Base-by-base conservation (phyloP, 2,888 invertebrate genomes). In the Amblyjoppa proteus region DNA sequence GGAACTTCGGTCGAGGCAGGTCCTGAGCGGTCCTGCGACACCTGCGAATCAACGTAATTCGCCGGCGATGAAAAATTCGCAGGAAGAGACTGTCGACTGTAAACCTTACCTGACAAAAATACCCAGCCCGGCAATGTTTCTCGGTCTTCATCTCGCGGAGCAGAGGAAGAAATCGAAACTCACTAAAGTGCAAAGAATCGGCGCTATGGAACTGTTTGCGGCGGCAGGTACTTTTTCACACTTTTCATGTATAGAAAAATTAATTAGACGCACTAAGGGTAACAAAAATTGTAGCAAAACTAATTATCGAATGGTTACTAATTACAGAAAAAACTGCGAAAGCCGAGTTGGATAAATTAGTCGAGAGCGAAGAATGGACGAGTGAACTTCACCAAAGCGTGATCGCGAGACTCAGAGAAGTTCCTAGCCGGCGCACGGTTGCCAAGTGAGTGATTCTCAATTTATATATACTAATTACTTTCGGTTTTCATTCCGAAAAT, bases 321-420 rank as follows among this genome's bases (percentile, higher is more conserved):
- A 53, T 90, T 90, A 83, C 81, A 92, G 93, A 91, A 68, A 87
- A 85, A 66, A 89, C 88, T 51, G 88, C 91, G n/a, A 82, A 83
- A 45, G 77, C 77, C 13, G 90, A 93, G 77, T 34, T 94, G n/a
- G 38, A 71, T 2, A 83, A 70, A 71, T 71, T 94, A 7, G 69
- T 89, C 4, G 71, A 90, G 1, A 87, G 79, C 56, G 80, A 87
- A 56, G 80, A 88, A 13, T 94, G 93, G 93, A 80, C 90, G 2
- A 87, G 20, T 20, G 81, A 87, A 11, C 11, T 90, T n/a, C 90
- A 92, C 80, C 58, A 41, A 1, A 86, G 90, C 16, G 88, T 93
- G 0, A 38, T 90, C 5, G 41, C 89, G 9, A 89, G 88, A 81
- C 82, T 94, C 16, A 41, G 78, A 4, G 78, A 78, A 31, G 66